Evolutionary conservation across 1,140 invertebrate genomes (phyloP), one percentile per base, ranked within the genome.

Genomic region (Apis dorsata): DNA sequence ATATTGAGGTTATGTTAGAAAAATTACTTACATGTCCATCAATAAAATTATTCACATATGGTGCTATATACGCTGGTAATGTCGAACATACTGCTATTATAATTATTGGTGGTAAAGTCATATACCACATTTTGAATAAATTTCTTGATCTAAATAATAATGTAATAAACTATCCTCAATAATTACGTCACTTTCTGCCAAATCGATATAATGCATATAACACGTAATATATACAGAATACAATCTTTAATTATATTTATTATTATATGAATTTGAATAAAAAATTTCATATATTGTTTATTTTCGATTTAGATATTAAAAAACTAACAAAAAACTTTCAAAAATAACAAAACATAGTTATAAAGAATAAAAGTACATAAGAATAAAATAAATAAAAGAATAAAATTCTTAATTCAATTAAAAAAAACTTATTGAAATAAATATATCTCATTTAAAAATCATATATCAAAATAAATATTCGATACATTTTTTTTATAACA

Each of bases 61-160:
- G 28, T 11, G 34, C 0, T 4, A 12, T 0, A 0, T 57, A 9
- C 59, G 75, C 69, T 19, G 81, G 83, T 11, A 70, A 0, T 2
- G 49, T 0, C 0, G 68, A 5, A 9, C 55, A 0, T 12, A 5
- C 10, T 13, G 7, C 71, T 17, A 88, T 53, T 72, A 90, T 68
- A 9, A 63, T 0, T 2, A 84, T 0, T 0, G 75, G 0, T 21
- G 85, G 82, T 28, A 90, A 0, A 17, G 66, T 34, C 5, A 89
- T 87, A n/a, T 80, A 87, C 89, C 89, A 90, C 89, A 90, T 90
- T 71, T 66, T 68, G 8, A 60, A n/a, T 5, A 0, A 85, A 68
- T 63, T 73, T n/a, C 28, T 69, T 78, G 21, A 68, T n/a, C 5
- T 24, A 9, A 53, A 55, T 34, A 34, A 65, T 19, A 55, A 44